phyloP scores from a whole-genome alignment of 2,888 invertebrate genomes.

The Caenorhabditis wallacei region DNA sequence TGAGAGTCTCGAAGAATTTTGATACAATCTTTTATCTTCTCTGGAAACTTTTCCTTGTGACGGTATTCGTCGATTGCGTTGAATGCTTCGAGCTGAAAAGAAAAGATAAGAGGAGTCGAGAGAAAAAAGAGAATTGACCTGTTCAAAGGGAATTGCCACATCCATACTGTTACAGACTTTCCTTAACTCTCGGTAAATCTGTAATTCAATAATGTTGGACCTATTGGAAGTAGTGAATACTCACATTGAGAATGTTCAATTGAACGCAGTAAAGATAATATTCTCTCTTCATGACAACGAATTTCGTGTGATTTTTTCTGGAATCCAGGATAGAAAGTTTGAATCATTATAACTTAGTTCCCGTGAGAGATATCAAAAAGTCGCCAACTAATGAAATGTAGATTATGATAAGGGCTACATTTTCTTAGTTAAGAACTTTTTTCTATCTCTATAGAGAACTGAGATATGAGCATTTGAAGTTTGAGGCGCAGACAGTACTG shows the following conservation, averaged over 20 bases:
- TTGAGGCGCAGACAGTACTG: too few relatives aligned
- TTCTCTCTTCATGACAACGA: not conserved
- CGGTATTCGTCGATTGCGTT: slow-evolving; percentile 52
- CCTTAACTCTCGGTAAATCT: slow-evolving; percentile 49
- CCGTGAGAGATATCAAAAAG: too few relatives aligned
- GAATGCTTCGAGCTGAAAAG: slow-evolving; percentile 45
- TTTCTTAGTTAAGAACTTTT: too few relatives aligned
- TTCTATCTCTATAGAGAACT: too few relatives aligned
- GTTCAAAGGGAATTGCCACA: not conserved
- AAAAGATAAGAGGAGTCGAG: not conserved
- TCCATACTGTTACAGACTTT: slow-evolving; percentile 35
- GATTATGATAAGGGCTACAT: too few relatives aligned
- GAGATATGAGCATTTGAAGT: too few relatives aligned
- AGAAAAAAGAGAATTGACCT: not conserved
- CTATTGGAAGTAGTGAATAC: not conserved
- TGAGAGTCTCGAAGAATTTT: slow-evolving; percentile 39
- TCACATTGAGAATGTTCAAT: slow-evolving; percentile 24
- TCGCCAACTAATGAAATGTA: too few relatives aligned
- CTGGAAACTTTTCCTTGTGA: slow-evolving; percentile 58
- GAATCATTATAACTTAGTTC: not conserved
- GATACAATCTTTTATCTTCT: slow-evolving; percentile 40
- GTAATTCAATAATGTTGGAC: not conserved
- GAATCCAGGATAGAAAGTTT: too few relatives aligned
- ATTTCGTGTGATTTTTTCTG: slow-evolving; percentile 25
- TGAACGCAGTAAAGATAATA: slow-evolving; percentile 26